A percentile compares a stretch with the other conserved stretches of the same genome.
These are phyloP conservation scores for Semicossyphus pulcher DNA, from an alignment of 2,113 vertebrate genomes.

Conservation along the genomic window DNA sequence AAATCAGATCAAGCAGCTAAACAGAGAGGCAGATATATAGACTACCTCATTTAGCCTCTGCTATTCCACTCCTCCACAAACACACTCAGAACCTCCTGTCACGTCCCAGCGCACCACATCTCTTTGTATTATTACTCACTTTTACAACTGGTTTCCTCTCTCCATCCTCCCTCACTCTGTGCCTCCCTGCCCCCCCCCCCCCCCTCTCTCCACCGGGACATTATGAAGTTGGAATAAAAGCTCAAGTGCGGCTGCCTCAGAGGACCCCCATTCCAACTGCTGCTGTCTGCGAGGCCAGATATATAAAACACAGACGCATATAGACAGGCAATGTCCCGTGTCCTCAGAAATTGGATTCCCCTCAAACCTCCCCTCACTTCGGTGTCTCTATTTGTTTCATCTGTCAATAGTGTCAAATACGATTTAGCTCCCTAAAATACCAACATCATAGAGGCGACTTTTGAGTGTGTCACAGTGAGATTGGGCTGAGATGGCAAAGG, in stretches of 20 bases:
- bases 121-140: conserved; percentile 36
- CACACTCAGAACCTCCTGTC: conserved; percentile 32
- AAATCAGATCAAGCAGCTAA: background rate
- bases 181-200: background rate
- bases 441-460: conserved; percentile 10
- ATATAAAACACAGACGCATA: conserved; percentile 42
- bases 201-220: conserved; percentile 26
- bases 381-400: conserved; percentile 20
- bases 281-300: conserved; percentile 50
- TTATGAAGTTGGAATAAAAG: conserved; percentile 56
- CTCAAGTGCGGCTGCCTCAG: conserved; percentile 15
- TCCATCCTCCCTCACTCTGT: background rate
- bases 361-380: conserved; percentile 31
- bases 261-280: conserved; percentile 20
- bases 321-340: conserved; percentile 61
- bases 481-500: background rate
- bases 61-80: conserved; percentile 34
- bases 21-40: conserved; percentile 14
- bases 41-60: background rate
- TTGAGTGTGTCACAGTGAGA: background rate
- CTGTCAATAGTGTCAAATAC: conserved; percentile 42
- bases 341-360: conserved; percentile 65
- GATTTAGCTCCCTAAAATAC: conserved; percentile 22
- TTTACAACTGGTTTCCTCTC: conserved; percentile 32
- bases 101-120: conserved; percentile 28